Conservation (phyloP, 2,797 vertebrate species). For the Melanotaenia nigrans region DNA sequence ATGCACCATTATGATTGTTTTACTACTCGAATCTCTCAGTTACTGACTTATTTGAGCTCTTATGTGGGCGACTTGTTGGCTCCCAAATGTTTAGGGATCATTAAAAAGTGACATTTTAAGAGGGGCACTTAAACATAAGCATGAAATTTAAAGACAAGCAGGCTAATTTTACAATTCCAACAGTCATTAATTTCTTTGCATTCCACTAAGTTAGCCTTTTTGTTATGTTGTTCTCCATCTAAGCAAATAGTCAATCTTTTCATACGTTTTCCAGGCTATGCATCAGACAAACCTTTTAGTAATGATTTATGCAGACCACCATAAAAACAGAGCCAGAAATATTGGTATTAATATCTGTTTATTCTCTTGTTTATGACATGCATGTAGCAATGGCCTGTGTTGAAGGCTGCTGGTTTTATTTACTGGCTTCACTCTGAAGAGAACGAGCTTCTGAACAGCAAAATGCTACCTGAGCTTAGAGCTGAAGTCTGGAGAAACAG, state of each 20-base stretch:
- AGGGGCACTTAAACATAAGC: slow-evolving; percentile 19
- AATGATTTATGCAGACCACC: slow-evolving; percentile 35
- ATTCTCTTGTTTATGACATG: slow-evolving; percentile 48
- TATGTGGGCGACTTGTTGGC: slow-evolving; percentile 35
- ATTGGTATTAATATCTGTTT: slow-evolving; percentile 58
- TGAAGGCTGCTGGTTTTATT: slow-evolving; percentile 61
- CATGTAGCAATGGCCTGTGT: slow-evolving; percentile 40
- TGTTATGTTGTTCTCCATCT: slow-evolving; percentile 3
- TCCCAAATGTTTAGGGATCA: slow-evolving; percentile 57
- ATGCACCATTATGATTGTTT: slow-evolving; percentile 1
- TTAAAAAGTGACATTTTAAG: slow-evolving; percentile 62
- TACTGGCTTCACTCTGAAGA: slow-evolving; percentile 31
- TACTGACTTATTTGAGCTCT: slow-evolving; percentile 23
- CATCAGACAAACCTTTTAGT: slow-evolving; percentile 36
- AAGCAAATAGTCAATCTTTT: slow-evolving; percentile 12
- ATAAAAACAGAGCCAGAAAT: slow-evolving; percentile 24
- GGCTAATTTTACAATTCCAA: slow-evolving; percentile 13
- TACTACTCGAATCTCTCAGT: slow-evolving; percentile 20
- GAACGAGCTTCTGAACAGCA: slow-evolving; percentile 29
- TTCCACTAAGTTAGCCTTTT: slow-evolving; percentile 15
- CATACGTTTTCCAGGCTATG: slow-evolving; percentile 33
- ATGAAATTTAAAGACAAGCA: slow-evolving; percentile 31
- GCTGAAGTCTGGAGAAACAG: slow-evolving; percentile 48
- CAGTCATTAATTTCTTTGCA: slow-evolving; percentile 1
- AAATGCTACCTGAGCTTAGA: slow-evolving; percentile 45